Base-by-base conservation (phyloP, 2,888 invertebrate genomes). In the Pogonocherus hispidulus region DNA sequence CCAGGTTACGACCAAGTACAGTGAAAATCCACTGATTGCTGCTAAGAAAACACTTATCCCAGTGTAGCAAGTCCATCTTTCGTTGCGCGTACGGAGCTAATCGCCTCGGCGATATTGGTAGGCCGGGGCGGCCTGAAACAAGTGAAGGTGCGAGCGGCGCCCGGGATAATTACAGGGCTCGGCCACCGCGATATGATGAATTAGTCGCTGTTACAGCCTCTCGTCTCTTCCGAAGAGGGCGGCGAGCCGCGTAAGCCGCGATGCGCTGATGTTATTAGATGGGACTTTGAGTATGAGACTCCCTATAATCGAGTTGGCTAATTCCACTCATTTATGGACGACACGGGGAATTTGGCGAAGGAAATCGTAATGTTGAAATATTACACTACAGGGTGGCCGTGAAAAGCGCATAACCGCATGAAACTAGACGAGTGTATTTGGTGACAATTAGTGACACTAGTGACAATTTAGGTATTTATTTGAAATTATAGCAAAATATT, bases 141-240 rank as follows among this genome's bases (percentile, higher is more conserved):
- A 79, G 77, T 74, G 78, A 79, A 81, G 81, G 81, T 82, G 82
- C 80, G 80, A 81, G 82, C 84, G 84, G 83, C 81, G 80, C 81
- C 79, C 76, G 65, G 76, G 73, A 80, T 85, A 84, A 85, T 85
- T 84, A 85, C 84, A 84, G 81, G 84, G 82, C 83, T 77, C 78
- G 78, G 79, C 80, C 79, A 79, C 81, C 78, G 76, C 80, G 82
- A 84, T 83, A 83, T 84, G 84, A 84, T 84, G 83, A 84, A 84
- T 84, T 84, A 84, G 83, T 81, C 80, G 83, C 81, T 82, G 76
- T 79, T 76, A 74, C 76, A 73, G 77, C 75, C 76, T 77, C 77
- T 78, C 77, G 72, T 76, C 76, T 77, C 68, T 52, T 55, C 71
- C 57, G 68, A 64, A 68, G 63, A 75, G 62, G 69, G 71, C 62